phyloP scores from a whole-genome alignment of 53 echinoderm and acorn worm genomes.

The Temnopleurus reevesii region DNA sequence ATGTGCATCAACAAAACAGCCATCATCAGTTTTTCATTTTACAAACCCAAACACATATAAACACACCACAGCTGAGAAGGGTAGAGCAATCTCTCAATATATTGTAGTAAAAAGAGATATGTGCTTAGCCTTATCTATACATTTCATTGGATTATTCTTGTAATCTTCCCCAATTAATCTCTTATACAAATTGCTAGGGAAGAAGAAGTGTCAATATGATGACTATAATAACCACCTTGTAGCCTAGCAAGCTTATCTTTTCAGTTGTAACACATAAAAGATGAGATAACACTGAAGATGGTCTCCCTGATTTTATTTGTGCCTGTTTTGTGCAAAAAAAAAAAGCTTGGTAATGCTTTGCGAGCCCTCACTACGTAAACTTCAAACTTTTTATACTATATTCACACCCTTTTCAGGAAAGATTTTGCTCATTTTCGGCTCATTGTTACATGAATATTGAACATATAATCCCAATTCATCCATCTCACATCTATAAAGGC shows the following conservation, averaged over 20 bases:
- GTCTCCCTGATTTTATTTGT: too few species aligned
- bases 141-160: slow-evolving; percentile 32
- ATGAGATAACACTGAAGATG: background rate
- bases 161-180: slow-evolving; percentile 37
- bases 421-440: background rate
- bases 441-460: too few species aligned
- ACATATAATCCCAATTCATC: too few species aligned
- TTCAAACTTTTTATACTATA: too few species aligned
- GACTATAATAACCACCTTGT: slow-evolving; percentile 19
- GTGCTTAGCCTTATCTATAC: background rate
- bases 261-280: slow-evolving; percentile 21
- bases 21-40: too few species aligned
- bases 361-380: background rate
- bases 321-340: background rate
- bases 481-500: too few species aligned
- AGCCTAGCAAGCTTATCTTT: slow-evolving; percentile 44
- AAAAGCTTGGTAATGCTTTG: background rate
- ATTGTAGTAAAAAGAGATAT: background rate
- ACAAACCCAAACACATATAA: too few species aligned
- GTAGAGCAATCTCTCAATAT: background rate
- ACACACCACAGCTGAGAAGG: background rate
- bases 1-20: too few species aligned
- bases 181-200: slow-evolving; percentile 35
- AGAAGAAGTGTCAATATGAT: slow-evolving; percentile 30
- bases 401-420: background rate